Conservation (phyloP, 2,113 vertebrate species). For the Ciconia boyciana region DNA sequence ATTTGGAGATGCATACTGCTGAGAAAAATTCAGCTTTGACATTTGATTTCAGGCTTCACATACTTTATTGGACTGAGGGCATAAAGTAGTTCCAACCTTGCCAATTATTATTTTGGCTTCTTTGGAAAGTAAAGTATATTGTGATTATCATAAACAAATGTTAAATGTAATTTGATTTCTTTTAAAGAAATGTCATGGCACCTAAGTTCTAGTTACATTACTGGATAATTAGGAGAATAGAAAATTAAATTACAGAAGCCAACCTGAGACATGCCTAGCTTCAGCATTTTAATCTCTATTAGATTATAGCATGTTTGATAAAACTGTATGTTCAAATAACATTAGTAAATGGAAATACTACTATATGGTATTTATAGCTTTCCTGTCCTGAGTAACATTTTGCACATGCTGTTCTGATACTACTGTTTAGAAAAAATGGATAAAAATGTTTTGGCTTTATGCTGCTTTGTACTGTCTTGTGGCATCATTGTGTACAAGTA, state of each 20-base stretch:
- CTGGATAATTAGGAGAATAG: not conserved
- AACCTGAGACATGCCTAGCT: not conserved
- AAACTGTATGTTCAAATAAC: not conserved
- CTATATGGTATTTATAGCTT: not conserved
- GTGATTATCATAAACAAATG: constrained; percentile 35
- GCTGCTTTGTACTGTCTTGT: not conserved
- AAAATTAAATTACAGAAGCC: constrained; percentile 1
- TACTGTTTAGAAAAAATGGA: not conserved
- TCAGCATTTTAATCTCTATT: not conserved
- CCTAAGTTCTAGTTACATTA: not conserved
- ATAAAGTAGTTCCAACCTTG: not conserved
- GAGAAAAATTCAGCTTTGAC: constrained; percentile 5
- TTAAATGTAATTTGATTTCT: constrained; percentile 3
- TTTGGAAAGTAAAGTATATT: not conserved
- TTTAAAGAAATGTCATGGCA: constrained; percentile 19
- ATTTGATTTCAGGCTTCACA: constrained; percentile 25
- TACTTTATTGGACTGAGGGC: not conserved
- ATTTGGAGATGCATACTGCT: not conserved
- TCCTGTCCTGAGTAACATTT: not conserved
- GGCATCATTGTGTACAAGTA: not conserved
- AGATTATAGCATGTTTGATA: not conserved
- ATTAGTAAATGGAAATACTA: not conserved
- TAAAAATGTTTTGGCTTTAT: not conserved
- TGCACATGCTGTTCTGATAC: not conserved
- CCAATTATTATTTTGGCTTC: not conserved